phyloP scores from a whole-genome alignment of 2,888 invertebrate genomes.

The Chydorus sphaericus region DNA sequence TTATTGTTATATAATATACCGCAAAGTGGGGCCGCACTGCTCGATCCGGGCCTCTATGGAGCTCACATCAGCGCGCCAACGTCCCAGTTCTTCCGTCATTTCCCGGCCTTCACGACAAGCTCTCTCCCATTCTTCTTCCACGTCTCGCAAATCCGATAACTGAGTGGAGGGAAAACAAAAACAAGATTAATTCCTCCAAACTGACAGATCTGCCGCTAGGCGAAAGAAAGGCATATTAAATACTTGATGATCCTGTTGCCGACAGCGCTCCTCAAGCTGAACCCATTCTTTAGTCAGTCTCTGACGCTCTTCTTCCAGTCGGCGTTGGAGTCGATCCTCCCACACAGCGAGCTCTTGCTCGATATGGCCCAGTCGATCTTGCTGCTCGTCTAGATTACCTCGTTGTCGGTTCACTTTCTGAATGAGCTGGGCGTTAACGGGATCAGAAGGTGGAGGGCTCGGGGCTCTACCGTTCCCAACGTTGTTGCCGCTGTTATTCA shows the following conservation, averaged over 20 bases:
- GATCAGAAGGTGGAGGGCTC: constrained; percentile 34
- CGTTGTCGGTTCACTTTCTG: constrained; percentile 79
- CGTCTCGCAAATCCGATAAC: background rate
- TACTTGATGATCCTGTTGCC: constrained; percentile 69
- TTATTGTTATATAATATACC: background rate
- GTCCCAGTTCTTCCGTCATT: background rate
- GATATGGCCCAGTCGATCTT: constrained; percentile 75
- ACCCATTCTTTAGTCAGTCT: constrained; percentile 58
- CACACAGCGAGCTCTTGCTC: constrained; percentile 61
- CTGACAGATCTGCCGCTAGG: background rate
- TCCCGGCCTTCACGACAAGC: background rate
- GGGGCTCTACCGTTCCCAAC: background rate
- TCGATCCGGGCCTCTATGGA: background rate
- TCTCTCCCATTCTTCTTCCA: constrained; percentile 6
- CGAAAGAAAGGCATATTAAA: constrained; percentile 14
- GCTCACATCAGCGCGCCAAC: background rate
- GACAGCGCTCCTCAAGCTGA: constrained; percentile 58
- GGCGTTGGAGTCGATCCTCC: background rate
- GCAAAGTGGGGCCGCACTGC: background rate
- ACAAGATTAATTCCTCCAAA: background rate
- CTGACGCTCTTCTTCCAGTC: constrained; percentile 44
- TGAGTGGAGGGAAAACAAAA: background rate
- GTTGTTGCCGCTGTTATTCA: background rate
- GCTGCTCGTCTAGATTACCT: constrained; percentile 75
- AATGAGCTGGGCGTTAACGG: constrained; percentile 66